These are phyloP conservation scores for Brachyrhaphis roseni DNA, from an alignment of 2,797 vertebrate species.

Conservation along the genomic window DNA sequence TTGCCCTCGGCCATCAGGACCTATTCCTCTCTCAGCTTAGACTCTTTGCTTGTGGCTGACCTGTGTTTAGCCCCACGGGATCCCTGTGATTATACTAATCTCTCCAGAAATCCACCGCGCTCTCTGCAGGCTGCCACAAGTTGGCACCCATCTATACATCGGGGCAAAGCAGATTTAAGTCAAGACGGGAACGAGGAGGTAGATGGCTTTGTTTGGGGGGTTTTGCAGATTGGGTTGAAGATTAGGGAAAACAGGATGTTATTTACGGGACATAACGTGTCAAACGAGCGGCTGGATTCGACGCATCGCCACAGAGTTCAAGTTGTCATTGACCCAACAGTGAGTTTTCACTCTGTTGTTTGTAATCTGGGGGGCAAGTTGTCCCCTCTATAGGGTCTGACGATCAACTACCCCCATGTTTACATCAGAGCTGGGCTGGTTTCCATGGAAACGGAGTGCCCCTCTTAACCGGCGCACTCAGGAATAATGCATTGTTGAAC, in stretches of 20 bases:
- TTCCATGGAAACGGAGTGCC: slow-evolving; percentile 80
- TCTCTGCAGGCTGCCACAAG: slow-evolving; percentile 55
- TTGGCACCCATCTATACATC: slow-evolving; percentile 54
- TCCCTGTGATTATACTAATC: slow-evolving; percentile 68
- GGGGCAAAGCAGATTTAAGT: slow-evolving; percentile 53
- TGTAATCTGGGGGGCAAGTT: slow-evolving; percentile 35
- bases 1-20: slow-evolving; percentile 56
- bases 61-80: slow-evolving; percentile 66
- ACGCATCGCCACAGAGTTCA: not conserved
- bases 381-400: slow-evolving; percentile 62
- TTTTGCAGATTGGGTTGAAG: slow-evolving; percentile 39
- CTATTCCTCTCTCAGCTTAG: slow-evolving; percentile 44
- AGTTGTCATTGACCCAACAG: slow-evolving; percentile 3
- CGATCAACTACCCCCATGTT: slow-evolving; percentile 75
- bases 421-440: slow-evolving; percentile 75
- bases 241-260: slow-evolving; percentile 14
- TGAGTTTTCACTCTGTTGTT: slow-evolving; percentile 20
- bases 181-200: slow-evolving; percentile 50
- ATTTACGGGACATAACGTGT: not conserved
- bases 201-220: slow-evolving; percentile 36
- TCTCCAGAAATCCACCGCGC: slow-evolving; percentile 62
- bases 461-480: slow-evolving; percentile 84
- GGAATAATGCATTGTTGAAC: slow-evolving; percentile 85
- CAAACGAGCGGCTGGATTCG: not conserved
- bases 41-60: slow-evolving; percentile 48